These are phyloP conservation scores for Amblyopsis hoosieri DNA, from an alignment of 2,797 vertebrate genomes.

Conservation along the genomic window DNA sequence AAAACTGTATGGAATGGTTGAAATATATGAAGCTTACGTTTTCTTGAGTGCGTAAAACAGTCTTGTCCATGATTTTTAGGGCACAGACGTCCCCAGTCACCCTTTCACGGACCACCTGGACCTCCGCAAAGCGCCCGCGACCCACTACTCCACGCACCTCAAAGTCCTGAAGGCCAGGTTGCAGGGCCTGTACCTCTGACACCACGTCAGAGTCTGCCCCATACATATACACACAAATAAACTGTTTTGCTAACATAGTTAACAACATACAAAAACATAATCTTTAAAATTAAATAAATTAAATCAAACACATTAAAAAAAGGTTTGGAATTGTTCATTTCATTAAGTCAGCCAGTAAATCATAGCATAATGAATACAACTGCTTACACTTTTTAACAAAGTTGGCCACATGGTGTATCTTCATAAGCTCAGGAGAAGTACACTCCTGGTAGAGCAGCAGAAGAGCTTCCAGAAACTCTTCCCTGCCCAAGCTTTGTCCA, in stretches of 20 bases:
- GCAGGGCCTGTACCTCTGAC: conserved; percentile 86
- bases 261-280: background rate
- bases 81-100: conserved; percentile 90
- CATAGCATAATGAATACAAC: background rate
- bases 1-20: background rate
- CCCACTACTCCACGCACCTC: conserved; percentile 86
- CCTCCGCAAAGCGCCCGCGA: conserved; percentile 88
- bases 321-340: no score
- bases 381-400: conserved; percentile 94
- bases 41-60: conserved; percentile 79
- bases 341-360: background rate
- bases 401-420: conserved; percentile 86
- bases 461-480: conserved; percentile 91
- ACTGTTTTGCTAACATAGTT: background rate
- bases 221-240: conserved; percentile 13
- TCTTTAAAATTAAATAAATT: background rate
- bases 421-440: conserved; percentile 87
- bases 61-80: conserved; percentile 95
- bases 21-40: conserved; percentile 76
- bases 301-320: background rate
- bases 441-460: conserved; percentile 92
- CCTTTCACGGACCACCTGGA: conserved; percentile 90
- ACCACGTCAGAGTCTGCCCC: conserved; percentile 86
- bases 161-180: conserved; percentile 87
- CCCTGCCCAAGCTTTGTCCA: conserved; percentile 84